Conservation (phyloP, 2,797 vertebrate species). For the Novumbra hubbsi region DNA sequence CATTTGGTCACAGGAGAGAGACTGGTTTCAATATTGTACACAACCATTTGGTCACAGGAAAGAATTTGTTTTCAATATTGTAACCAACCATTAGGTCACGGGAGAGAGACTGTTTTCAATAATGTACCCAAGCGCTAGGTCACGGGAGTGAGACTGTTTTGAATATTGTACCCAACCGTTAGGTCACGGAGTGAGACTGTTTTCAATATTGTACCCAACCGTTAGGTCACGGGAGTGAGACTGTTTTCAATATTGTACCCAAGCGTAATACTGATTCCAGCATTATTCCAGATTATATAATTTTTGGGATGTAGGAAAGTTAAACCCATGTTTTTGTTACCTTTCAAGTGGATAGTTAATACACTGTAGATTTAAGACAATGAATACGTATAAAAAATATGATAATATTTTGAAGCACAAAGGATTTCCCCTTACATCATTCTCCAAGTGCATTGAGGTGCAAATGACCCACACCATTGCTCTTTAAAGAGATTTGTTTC, state of each 20-base stretch:
- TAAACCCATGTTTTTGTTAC: not conserved
- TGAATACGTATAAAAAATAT: not conserved
- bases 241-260: slow-evolving; percentile 27
- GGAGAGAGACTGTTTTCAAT: no score
- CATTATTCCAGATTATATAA: not conserved
- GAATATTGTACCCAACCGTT: no score
- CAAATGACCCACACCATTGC: not conserved
- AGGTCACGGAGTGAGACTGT: no score
- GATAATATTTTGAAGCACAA: not conserved
- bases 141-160: no score
- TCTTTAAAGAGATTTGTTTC: not conserved
- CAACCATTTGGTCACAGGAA: no score
- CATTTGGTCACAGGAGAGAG: no score
- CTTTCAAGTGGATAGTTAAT: not conserved
- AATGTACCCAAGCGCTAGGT: no score
- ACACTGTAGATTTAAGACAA: not conserved
- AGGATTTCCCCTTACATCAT: not conserved
- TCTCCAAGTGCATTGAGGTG: not conserved
- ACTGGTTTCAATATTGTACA: no score
- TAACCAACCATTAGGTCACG: no score
- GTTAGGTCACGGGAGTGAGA: no score
- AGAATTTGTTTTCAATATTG: no score
- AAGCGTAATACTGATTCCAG: slow-evolving; percentile 33
- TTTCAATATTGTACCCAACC: slow-evolving; percentile 22
- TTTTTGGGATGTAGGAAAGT: not conserved